A percentile compares a stretch with the other conserved stretches of the same genome.
These are phyloP conservation scores for Troglohyphantes excavatus DNA, from an alignment of 2,888 invertebrate genomes.

Conservation along the genomic window DNA sequence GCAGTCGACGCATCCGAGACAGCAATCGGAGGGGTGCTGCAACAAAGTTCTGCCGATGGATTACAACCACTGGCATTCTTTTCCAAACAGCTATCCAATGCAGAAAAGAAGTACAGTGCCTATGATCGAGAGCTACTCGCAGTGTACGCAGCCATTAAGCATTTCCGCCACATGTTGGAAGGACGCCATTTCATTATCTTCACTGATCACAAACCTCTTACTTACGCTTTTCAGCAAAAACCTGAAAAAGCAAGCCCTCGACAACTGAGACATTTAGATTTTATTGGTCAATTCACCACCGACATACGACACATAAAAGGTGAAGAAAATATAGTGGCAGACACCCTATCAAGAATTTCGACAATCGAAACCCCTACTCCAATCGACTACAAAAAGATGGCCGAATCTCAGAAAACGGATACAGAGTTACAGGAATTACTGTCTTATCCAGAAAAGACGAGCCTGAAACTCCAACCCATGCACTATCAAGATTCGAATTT, in stretches of 20 bases:
- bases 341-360: slow-evolving; percentile 43
- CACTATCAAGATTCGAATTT: not conserved
- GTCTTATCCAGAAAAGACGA: not conserved
- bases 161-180: slow-evolving; percentile 80
- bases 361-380: not conserved
- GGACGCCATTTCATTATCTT: slow-evolving; percentile 41
- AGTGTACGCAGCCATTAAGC: slow-evolving; percentile 79
- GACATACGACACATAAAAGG: slow-evolving; percentile 81
- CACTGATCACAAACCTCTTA: slow-evolving; percentile 79
- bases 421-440: not conserved
- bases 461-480: not conserved
- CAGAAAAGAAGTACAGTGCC: slow-evolving; percentile 49
- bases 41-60: slow-evolving; percentile 76
- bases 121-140: slow-evolving; percentile 80
- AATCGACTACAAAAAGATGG: not conserved
- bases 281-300: slow-evolving; percentile 82
- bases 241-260: slow-evolving; percentile 80
- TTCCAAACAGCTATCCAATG: slow-evolving; percentile 26
- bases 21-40: not conserved
- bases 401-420: not conserved
- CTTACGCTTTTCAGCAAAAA: slow-evolving; percentile 40
- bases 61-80: slow-evolving; percentile 55
- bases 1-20: not conserved
- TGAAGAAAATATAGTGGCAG: slow-evolving; percentile 55
- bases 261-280: slow-evolving; percentile 81